Evolutionary conservation across 2,797 vertebrate species (phyloP), one percentile per base, ranked within the genome.

Genomic region (Miichthys miiuy): DNA sequence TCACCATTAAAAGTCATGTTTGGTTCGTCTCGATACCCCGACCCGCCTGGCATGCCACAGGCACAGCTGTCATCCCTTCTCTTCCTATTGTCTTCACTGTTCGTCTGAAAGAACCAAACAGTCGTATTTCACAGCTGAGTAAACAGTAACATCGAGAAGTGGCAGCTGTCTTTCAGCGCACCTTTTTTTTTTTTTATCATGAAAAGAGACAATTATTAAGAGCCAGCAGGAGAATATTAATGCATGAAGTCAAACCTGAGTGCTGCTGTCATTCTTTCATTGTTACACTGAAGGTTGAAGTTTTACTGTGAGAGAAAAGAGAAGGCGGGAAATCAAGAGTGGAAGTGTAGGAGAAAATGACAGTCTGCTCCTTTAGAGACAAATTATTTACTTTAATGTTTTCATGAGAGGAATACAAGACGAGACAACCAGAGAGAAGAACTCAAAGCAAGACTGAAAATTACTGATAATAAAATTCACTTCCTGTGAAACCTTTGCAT

Each of bases 291-390:
- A 52, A 60, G 55, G 68, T 66, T 21, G 0, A 34, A 61, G 4
- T 0, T 1, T 46, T 3, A 58, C 42, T 12, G 6, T 38, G 18
- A 7, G 21, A 56, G 17, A 56, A 68, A 23, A 68, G 42, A 23
- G 16, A 64, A 0, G 2, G 27, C 25, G 18, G 11, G 13, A 20
- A 38, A 23, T 42, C 17, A 55, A 8, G 23, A n/a, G 46, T 14
- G 6, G 3, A 30, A 46, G 44, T 4, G 56, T 4, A n/a, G 58
- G 17, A 62, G 58, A 54, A 44, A 44, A 25, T 52, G 23, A 55
- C 51, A 25, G n/a, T 21, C 54, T 47, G 23, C 54, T 47, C 25
- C 1, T 14, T 62, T 46, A 50, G 23, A 64, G 57, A 80, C 57
- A 14, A 55, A 62, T 4, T 1, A 1, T 48, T 46, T 3, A 2